Conservation (phyloP, 2,888 invertebrate genomes). For the Philopedon plagiatum region DNA sequence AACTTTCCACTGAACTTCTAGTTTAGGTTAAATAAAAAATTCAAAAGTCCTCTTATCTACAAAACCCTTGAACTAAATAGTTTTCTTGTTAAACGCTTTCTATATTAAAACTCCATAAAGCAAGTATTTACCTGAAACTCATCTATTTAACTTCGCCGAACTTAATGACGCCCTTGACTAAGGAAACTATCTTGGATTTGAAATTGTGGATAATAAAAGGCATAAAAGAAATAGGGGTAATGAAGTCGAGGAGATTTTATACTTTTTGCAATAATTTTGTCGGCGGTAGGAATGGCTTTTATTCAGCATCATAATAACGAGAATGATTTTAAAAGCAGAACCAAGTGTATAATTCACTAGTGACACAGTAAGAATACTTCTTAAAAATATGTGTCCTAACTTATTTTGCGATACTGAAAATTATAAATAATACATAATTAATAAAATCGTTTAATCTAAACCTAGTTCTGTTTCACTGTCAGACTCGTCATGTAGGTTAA, state of each 20-base stretch:
- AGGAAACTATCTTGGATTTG: conserved; percentile 24
- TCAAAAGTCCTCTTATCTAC: conserved; percentile 13
- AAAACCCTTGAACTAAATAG: conserved; percentile 29
- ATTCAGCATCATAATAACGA: too few species aligned
- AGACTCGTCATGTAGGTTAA: too few species aligned
- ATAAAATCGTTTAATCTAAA: too few species aligned
- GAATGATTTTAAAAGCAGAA: too few species aligned
- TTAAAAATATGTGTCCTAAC: too few species aligned
- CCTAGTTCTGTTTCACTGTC: too few species aligned
- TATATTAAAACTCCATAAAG: conserved; percentile 40
- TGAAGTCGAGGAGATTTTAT: not conserved
- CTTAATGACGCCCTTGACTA: conserved; percentile 27
- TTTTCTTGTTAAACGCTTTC: conserved; percentile 35
- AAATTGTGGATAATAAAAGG: conserved; percentile 25
- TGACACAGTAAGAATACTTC: too few species aligned
- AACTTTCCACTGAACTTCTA: too few species aligned
- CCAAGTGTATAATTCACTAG: too few species aligned
- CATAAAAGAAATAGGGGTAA: not conserved
- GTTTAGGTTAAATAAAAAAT: conserved; percentile 9
- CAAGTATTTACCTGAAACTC: conserved; percentile 25
- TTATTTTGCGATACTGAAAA: too few species aligned
- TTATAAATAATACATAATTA: too few species aligned
- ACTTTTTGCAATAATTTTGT: not conserved
- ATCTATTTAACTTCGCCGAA: conserved; percentile 41
- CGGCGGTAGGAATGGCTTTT: too few species aligned